Base-by-base conservation (phyloP, 2,113 vertebrate species). In the Nannobrachium achirus region DNA sequence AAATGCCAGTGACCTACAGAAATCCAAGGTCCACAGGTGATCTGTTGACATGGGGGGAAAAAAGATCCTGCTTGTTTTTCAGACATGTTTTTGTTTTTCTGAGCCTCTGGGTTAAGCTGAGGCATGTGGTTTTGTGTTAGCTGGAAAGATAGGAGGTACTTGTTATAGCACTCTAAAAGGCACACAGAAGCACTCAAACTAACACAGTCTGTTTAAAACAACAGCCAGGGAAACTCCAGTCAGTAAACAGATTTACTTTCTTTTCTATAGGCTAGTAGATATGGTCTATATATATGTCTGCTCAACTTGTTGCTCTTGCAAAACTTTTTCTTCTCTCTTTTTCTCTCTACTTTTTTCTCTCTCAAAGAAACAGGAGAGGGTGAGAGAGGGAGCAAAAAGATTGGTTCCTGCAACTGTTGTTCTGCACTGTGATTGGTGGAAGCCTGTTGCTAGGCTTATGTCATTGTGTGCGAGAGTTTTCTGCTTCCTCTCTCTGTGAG, bases 381-480 rank as follows among this genome's bases (percentile, higher is more conserved):
- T 72, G 65, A 70, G 76, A 78, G 77, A 69, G 73, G 48, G 40
- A 56, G 76, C 55, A 42, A 81, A 88, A 80, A 88, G 87, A 91
- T 91, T 91, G 91, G 93, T 83, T 66, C 79, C 83, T 92, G 76
- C 79, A 89, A 85, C 84, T 94, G 92, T 95, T 94, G 89, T 89
- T 93, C 91, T 92, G 78, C 66, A 79, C 78, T 79, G 69, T 89
- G 91, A 94, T 91, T 95, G 93, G 91, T 83, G 86, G 79, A 79
- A 39, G 63, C 82, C 87, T 94, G 92, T 92, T 90, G 50, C 94
- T 94, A 92, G 89, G 93, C 92, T 93, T 85, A 84, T 92, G 89
- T 90, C 91, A 92, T 92, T 85, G 89, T 86, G 48, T 72, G 67
- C 20, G 40, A 78, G 79, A 76, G 79, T 82, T 87, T 83, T 89